Conservation (phyloP, 2,113 vertebrate genomes). For the Onychostoma macrolepis region DNA sequence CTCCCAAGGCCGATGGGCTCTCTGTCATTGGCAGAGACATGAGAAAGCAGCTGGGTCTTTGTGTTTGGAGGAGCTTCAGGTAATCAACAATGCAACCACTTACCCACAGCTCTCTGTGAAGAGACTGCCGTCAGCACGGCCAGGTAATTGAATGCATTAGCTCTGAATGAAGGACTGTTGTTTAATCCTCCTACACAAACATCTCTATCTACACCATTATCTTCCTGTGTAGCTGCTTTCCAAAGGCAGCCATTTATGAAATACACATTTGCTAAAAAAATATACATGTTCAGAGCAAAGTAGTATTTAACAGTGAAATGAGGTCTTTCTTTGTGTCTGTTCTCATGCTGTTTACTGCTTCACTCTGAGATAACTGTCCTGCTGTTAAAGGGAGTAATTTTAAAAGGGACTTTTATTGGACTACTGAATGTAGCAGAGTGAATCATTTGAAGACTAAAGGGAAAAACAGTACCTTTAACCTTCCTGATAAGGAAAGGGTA, state of each 20-base stretch:
- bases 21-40: constrained; percentile 63
- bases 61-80: constrained; percentile 74
- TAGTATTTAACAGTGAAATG: constrained; percentile 50
- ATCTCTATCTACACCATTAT: constrained; percentile 55
- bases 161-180: constrained; percentile 71
- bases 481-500: constrained; percentile 30
- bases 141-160: constrained; percentile 77
- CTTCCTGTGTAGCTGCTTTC: constrained; percentile 38
- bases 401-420: constrained; percentile 48
- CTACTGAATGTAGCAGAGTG: constrained; percentile 19
- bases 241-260: constrained; percentile 42
- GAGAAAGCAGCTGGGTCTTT: constrained; percentile 76
- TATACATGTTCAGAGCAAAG: constrained; percentile 9
- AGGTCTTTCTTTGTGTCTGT: constrained; percentile 43
- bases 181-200: constrained; percentile 66
- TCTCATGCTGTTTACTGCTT: constrained; percentile 18
- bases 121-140: constrained; percentile 73
- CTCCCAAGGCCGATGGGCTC: constrained; percentile 54
- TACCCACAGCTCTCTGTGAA: constrained; percentile 72
- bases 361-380: constrained; percentile 45
- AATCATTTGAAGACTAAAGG: constrained; percentile 23
- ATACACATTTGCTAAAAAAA: constrained; percentile 33
- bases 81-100: constrained; percentile 79
- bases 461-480: constrained; percentile 44
- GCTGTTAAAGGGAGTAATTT: constrained; percentile 36